phyloP scores from a whole-genome alignment of 2,888 invertebrate species.

The Hemithea aestivaria region DNA sequence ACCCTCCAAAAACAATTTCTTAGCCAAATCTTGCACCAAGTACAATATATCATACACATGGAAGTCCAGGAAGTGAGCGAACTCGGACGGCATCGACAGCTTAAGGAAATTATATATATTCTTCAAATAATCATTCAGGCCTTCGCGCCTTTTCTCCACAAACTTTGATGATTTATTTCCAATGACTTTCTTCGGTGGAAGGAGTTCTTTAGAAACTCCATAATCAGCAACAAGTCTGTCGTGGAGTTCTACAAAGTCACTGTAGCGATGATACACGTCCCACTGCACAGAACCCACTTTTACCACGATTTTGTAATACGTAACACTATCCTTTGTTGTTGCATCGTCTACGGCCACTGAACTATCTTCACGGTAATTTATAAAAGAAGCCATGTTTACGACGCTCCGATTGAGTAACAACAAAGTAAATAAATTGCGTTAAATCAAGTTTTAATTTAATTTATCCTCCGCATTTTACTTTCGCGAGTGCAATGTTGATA shows the following conservation, averaged over 20 bases:
- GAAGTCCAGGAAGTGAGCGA: constrained; percentile 92
- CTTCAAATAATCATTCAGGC: constrained; percentile 89
- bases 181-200: constrained; percentile 96
- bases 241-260: constrained; percentile 93
- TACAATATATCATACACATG: constrained; percentile 94
- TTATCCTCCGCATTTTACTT: neutral
- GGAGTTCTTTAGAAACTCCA: constrained; percentile 88
- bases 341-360: constrained; percentile 82
- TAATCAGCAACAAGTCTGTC: constrained; percentile 89
- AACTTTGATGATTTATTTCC: constrained; percentile 94
- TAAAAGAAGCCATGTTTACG: constrained; percentile 84
- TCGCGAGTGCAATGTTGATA: no score
- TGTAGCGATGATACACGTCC: constrained; percentile 92
- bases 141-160: constrained; percentile 89
- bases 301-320: constrained; percentile 85
- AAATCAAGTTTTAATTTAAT: no score
- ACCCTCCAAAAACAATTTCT: constrained; percentile 87
- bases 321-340: constrained; percentile 82
- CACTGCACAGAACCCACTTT: constrained; percentile 86
- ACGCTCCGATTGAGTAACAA: no score
- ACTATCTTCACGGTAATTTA: constrained; percentile 83
- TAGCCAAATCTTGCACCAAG: constrained; percentile 89
- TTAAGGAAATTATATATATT: constrained; percentile 87
- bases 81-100: constrained; percentile 87
- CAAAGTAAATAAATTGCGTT: no score